phyloP scores from a whole-genome alignment of 2,888 invertebrate species.

The Drosophila fulvimacula region DNA sequence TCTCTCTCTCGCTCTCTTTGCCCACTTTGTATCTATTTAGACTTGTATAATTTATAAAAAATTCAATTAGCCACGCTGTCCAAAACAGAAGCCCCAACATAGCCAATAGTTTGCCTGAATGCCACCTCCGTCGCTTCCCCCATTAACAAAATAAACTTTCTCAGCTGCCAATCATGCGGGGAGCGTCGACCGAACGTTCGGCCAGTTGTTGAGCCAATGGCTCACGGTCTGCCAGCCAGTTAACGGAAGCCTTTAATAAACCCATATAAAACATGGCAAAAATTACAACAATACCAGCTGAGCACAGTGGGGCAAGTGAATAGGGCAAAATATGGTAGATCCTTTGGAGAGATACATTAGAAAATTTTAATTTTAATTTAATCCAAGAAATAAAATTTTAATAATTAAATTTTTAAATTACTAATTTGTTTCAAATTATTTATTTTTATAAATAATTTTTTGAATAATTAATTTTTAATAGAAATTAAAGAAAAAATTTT shows the following conservation, averaged over 20 bases:
- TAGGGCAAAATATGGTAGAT: too few relatives aligned
- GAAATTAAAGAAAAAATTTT: too few relatives aligned
- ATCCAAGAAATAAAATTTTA: too few relatives aligned
- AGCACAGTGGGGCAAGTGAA: constrained; percentile 49
- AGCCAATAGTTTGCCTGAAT: constrained; percentile 34
- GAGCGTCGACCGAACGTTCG: constrained; percentile 22
- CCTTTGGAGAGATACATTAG: too few relatives aligned
- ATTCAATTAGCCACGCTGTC: constrained; percentile 77
- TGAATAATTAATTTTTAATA: too few relatives aligned
- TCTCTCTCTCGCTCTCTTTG: not conserved
- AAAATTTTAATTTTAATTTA: too few relatives aligned
- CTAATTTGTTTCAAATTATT: too few relatives aligned
- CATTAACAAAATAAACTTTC: constrained; percentile 73
- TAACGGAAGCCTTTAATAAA: constrained; percentile 67
- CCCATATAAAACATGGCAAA: constrained; percentile 68
- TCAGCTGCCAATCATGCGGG: constrained; percentile 70
- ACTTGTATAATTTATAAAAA: constrained; percentile 67
- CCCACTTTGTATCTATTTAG: constrained; percentile 21
- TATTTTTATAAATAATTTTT: too few relatives aligned
- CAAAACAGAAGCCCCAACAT: constrained; percentile 61
- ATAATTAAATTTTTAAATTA: too few relatives aligned
- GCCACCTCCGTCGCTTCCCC: not conserved
- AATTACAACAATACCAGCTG: constrained; percentile 46
- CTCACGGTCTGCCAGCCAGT: constrained; percentile 5
- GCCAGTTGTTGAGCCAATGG: constrained; percentile 33